Percentiles rank a stretch among this genome's conserved stretches.
These are phyloP conservation scores for Cynopterus brachyotis DNA, from an alignment of 2,113 vertebrate genomes.

Conservation along the genomic window DNA sequence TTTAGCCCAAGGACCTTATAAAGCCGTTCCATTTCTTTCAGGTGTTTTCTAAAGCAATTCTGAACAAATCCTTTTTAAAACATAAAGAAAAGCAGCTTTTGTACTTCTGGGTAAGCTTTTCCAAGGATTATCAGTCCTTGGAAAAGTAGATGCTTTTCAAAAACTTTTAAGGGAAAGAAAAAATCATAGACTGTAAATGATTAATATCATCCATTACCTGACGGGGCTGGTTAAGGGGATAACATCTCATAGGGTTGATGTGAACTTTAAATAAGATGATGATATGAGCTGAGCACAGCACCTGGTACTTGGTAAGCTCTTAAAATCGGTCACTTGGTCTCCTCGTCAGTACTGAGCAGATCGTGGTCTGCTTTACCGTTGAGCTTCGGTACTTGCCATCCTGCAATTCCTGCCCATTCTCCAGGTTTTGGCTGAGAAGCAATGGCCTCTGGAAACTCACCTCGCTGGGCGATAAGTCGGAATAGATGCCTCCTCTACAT, in stretches of 20 bases:
- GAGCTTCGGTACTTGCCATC: background rate
- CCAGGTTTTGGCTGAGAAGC: background rate
- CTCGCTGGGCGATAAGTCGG: background rate
- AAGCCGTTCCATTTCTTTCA: background rate
- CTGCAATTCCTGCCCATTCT: background rate
- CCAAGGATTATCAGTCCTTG: background rate
- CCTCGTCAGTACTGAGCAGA: background rate
- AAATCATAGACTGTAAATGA: background rate
- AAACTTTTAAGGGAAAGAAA: background rate
- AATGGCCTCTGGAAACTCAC: background rate
- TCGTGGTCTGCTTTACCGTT: background rate
- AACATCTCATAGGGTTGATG: background rate
- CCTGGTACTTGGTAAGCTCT: background rate
- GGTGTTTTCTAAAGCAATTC: background rate
- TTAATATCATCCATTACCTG: background rate
- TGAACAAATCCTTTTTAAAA: background rate
- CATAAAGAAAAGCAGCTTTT: background rate
- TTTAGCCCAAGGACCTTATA: background rate
- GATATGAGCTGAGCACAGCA: background rate
- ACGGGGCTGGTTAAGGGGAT: background rate
- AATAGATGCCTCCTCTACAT: background rate
- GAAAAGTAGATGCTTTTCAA: constrained; percentile 16
- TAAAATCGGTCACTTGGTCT: background rate
- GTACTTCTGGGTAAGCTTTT: constrained; percentile 10
- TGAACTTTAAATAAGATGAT: background rate